Evolutionary conservation across 2,797 vertebrate genomes (phyloP).

Genomic region (Pyrocephalus nanus): DNA sequence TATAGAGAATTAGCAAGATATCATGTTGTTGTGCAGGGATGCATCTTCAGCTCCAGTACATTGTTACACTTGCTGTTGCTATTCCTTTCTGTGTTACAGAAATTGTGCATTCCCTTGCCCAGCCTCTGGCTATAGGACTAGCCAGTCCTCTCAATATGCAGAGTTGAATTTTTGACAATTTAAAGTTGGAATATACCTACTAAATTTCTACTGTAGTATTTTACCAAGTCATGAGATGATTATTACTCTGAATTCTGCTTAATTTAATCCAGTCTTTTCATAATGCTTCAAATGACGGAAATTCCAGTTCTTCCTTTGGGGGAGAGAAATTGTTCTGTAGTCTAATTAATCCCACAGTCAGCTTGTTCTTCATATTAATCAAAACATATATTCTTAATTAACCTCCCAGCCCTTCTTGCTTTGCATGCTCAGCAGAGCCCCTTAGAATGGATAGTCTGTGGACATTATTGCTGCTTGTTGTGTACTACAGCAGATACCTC

Average conservation of each 20-base stretch:
- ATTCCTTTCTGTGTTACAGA: background rate
- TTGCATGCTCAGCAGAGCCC: background rate
- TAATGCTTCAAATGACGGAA: background rate
- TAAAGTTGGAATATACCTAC: background rate
- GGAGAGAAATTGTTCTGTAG: background rate
- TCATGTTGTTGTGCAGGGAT: background rate
- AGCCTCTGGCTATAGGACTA: background rate
- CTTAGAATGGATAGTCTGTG: background rate
- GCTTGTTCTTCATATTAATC: background rate
- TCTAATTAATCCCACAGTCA: background rate
- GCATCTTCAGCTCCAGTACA: background rate
- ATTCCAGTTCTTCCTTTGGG: background rate
- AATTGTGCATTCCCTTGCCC: background rate
- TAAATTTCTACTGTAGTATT: background rate
- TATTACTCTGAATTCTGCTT: background rate
- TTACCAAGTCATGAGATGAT: background rate
- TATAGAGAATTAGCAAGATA: background rate
- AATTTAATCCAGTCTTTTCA: background rate
- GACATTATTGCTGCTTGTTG: background rate
- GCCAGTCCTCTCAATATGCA: background rate
- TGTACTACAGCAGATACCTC: background rate
- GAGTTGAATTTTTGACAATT: background rate
- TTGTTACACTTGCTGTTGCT: background rate
- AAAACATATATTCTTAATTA: slow-evolving; percentile 11
- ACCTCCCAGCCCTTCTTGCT: background rate